Base-by-base conservation (phyloP, 2,797 vertebrate species). In the Rhadinocentrus ornatus region DNA sequence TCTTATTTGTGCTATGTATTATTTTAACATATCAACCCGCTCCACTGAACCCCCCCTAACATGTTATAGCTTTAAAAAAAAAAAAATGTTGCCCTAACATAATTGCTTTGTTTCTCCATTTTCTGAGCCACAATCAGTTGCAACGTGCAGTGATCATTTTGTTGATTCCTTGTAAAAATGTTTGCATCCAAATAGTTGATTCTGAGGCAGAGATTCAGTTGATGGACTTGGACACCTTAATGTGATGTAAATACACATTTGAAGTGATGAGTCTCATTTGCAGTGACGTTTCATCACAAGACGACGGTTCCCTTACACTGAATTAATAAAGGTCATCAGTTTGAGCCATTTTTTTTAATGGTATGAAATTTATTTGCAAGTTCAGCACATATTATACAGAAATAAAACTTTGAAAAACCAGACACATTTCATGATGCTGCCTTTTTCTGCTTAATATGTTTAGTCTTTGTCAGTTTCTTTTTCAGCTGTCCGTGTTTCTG, bases 251-350 rank as follows among this genome's bases (percentile, higher is more conserved):
- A 85, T 82, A 81, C 66, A 55, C 72, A 64, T 85, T 85, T 75
- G 69, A 82, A 82, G 73, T 12, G 6, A 69, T 65, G 63, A 65
- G 41, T 82, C 70, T 85, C 74, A 71, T 88, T 91, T 92, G 86
- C 86, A 83, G 84, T 90, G 83, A 83, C 71, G 61, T 86, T 82
- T 84, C 73, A 85, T 83, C 78, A 84, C 80, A 73, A 75, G 54
- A 76, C 59, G 65, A 64, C 83, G 81, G 80, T 81, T 87, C 66
- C 71, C 73, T 89, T 83, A 71, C 87, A 82, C 77, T 79, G 79
- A 87, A 85, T 86, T 76, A 87, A 90, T 92, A 91, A 91, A 91
- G 52, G 73, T 78, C 81, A 71, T 89, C 77, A 59, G 84, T 63
- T 86, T 84, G 32, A 78, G 65, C 13, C 2, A 1, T 53, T 73